Evolutionary conservation across 2,113 vertebrate genomes (phyloP), one percentile per base, ranked within the genome.

Genomic region (Theristicus caerulescens): DNA sequence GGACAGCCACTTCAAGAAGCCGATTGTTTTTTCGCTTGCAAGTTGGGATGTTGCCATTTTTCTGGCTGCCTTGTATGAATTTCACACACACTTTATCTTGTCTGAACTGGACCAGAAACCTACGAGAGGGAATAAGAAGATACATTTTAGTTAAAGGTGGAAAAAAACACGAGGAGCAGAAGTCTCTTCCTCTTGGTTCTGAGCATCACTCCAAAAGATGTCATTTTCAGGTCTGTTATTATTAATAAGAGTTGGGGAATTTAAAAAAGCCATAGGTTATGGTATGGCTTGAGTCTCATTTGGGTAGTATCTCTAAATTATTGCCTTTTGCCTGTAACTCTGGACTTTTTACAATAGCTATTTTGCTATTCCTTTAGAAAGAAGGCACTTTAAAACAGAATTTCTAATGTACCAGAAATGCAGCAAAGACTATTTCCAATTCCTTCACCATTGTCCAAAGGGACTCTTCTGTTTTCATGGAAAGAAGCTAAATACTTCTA

Each of bases 21-120:
- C 99, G 98, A 96, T 99, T 99, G 98, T 99, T 99, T 98, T 99
- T 99, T 97, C 99, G 98, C 92, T 99, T 99, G 98, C 99, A 99
- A 25, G 98, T 98, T 15, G 98, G 99, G 38, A 98, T 97, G 90
- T 98, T 99, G 96, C 99, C 99, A 0, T 99, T 99, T 93, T 99
- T 99, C 94, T 99, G 98, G 94, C 94, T 98, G 69, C 98, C 98
- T 96, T 98, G 99, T 96, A 99, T 98, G 96, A 99, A 99, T 94
- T 99, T 99, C 91, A 99, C 99, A 32, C 99, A 99, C 4, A 99
- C 99, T 98, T 99, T 99, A 97, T 99, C 99, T 79, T 99, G 99
- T 82, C 99, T 99, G 98, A 99, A 99, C 95, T 99, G 99, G 82
- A 99, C 99, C 92, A 99, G 98, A 91, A 99, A 99, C 98, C 99